Conservation (phyloP, 1,140 invertebrate genomes). For the Ceratosolen fusciceps region DNA sequence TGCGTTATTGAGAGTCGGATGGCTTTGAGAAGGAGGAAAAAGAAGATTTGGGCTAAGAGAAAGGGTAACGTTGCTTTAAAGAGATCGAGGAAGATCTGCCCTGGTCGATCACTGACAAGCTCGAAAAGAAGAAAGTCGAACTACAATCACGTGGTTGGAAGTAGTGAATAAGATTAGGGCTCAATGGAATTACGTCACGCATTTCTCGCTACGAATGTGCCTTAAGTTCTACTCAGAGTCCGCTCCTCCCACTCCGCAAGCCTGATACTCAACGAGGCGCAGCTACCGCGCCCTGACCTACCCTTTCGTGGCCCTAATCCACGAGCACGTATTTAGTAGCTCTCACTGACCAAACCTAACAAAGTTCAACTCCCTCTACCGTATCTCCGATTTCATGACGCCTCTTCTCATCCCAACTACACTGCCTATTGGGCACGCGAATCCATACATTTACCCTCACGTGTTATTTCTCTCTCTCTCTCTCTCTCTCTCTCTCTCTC, state of each 20-base stretch:
- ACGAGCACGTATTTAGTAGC: constrained; percentile 20
- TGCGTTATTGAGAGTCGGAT: not conserved
- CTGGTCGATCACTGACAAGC: not conserved
- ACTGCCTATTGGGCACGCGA: too few relatives aligned
- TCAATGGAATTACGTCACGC: constrained; percentile 1
- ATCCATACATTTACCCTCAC: too few relatives aligned
- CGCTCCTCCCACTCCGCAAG: not conserved
- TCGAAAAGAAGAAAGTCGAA: not conserved
- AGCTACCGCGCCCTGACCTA: constrained; percentile 1
- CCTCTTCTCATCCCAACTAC: too few relatives aligned
- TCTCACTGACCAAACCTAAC: constrained; percentile 24
- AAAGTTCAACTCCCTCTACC: not conserved
- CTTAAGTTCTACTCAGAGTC: not conserved
- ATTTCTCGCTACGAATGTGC: not conserved
- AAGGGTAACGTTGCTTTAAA: not conserved
- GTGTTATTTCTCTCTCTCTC: too few relatives aligned
- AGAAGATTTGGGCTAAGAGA: not conserved
- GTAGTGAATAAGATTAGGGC: not conserved
- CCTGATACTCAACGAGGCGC: not conserved
- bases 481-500: not conserved
- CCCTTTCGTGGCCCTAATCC: constrained; percentile 1
- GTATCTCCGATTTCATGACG: too few relatives aligned
- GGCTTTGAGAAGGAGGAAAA: not conserved
- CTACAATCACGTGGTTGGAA: not conserved
- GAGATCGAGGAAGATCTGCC: not conserved